These are phyloP conservation scores for Drosophila obscura DNA, from an alignment of 1,140 invertebrate species.

Conservation along the genomic window DNA sequence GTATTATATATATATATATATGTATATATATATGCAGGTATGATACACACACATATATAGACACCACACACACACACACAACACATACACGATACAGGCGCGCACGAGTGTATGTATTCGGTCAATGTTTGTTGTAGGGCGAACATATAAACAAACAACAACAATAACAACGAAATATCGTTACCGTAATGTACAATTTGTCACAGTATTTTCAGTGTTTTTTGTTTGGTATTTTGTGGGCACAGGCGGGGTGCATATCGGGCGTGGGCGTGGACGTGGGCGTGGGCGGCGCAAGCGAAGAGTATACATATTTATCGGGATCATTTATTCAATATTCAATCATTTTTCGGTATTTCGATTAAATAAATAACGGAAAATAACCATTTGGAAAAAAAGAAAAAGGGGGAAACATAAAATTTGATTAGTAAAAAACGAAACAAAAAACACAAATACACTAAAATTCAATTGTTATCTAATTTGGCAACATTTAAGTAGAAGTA, in stretches of 20 bases:
- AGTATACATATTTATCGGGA: constrained; percentile 56
- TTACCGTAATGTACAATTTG: constrained; percentile 65
- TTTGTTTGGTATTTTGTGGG: constrained; percentile 42
- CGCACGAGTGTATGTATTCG: constrained; percentile 17
- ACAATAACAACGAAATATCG: constrained; percentile 78
- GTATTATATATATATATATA: constrained; percentile 18
- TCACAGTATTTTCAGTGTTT: constrained; percentile 49
- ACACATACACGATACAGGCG: constrained; percentile 33
- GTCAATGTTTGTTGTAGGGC: constrained; percentile 58
- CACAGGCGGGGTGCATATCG: constrained; percentile 72
- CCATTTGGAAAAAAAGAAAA: constrained; percentile 65
- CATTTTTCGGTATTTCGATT: constrained; percentile 20
- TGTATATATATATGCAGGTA: constrained; percentile 29
- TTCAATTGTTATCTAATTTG: constrained; percentile 25
- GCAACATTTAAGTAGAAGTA: background rate
- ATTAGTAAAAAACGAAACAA: constrained; percentile 77
- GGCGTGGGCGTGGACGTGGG: constrained; percentile 65
- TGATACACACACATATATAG: constrained; percentile 24
- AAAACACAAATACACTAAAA: constrained; percentile 60
- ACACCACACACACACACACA: constrained; percentile 43
- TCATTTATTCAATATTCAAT: constrained; percentile 63
- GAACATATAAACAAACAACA: constrained; percentile 73
- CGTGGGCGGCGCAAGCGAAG: constrained; percentile 65
- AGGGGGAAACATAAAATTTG: constrained; percentile 79
- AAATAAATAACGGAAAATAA: constrained; percentile 33